A percentile compares a stretch with the other conserved stretches of the same genome.
These are phyloP conservation scores for Ceratina australensis DNA, from an alignment of 1,140 invertebrate species.

Conservation along the genomic window DNA sequence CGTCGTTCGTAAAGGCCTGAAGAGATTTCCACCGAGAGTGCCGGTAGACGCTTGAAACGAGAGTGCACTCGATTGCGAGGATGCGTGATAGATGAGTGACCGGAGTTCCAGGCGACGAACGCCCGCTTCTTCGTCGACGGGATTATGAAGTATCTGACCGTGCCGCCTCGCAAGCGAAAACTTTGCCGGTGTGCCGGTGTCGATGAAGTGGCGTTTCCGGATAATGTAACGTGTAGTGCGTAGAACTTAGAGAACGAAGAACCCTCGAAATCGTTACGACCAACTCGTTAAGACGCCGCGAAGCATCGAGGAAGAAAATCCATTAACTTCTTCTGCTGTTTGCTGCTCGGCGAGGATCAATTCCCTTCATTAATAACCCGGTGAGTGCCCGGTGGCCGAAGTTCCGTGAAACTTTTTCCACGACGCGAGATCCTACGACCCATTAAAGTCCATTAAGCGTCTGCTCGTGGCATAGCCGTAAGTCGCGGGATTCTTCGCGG, in stretches of 20 bases:
- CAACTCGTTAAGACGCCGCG: not conserved
- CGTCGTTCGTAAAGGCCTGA: not conserved
- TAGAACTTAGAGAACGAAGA: slow-evolving; percentile 17
- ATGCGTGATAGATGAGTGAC: not conserved
- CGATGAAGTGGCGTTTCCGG: slow-evolving; percentile 1
- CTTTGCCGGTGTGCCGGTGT: slow-evolving; percentile 7
- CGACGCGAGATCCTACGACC: not conserved
- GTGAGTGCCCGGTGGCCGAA: not conserved
- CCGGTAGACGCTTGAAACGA: not conserved
- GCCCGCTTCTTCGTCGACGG: not conserved
- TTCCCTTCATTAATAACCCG: slow-evolving; percentile 16
- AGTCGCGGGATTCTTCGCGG: not conserved
- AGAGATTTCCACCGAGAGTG: not conserved
- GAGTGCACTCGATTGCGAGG: not conserved
- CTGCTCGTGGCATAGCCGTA: not conserved
- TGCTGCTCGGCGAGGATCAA: not conserved
- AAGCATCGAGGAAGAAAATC: not conserved
- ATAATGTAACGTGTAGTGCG: slow-evolving; percentile 42
- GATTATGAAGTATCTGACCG: not conserved
- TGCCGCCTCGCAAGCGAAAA: slow-evolving; percentile 1
- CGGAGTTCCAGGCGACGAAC: not conserved
- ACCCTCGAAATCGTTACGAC: slow-evolving; percentile 41
- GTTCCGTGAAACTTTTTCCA: slow-evolving; percentile 10
- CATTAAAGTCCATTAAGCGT: slow-evolving; percentile 16
- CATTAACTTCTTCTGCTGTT: slow-evolving; percentile 5